phyloP scores from a whole-genome alignment of 1,140 invertebrate species.

The Dendrolimus punctatus region DNA sequence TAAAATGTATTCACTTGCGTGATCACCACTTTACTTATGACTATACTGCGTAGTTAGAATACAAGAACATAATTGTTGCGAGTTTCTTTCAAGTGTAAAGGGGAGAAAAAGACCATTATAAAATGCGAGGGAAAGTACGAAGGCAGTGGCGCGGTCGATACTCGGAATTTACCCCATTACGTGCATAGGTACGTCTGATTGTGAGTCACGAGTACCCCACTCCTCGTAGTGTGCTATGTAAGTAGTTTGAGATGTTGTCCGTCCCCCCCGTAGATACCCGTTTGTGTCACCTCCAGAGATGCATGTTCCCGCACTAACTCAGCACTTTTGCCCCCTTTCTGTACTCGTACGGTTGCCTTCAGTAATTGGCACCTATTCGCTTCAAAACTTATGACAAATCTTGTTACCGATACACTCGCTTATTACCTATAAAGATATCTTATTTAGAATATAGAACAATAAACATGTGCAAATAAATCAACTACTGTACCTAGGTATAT shows the following conservation, averaged over 20 bases:
- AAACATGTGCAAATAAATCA: too few species aligned
- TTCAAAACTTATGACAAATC: too few species aligned
- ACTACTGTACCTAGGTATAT: too few species aligned
- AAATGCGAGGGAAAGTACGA: constrained; percentile 1
- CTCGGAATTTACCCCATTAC: constrained; percentile 13
- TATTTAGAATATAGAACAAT: too few species aligned
- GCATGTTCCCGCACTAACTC: constrained; percentile 34
- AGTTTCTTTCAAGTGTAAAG: constrained; percentile 13
- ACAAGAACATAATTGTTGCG: constrained; percentile 22
- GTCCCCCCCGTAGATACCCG: constrained; percentile 41
- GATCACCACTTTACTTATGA: neutral
- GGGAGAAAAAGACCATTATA: constrained; percentile 53
- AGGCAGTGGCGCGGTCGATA: constrained; percentile 3
- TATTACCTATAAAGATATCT: too few species aligned
- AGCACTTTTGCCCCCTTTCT: constrained; percentile 13
- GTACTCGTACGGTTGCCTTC: constrained; percentile 16
- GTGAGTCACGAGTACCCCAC: constrained; percentile 18
- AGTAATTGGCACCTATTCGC: too few species aligned
- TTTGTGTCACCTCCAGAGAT: constrained; percentile 30
- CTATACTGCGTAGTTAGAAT: neutral
- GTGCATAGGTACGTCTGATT: constrained; percentile 23
- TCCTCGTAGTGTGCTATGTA: constrained; percentile 25
- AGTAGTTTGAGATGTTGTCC: constrained; percentile 50
- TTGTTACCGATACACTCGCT: too few species aligned
- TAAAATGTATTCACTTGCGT: neutral